Evolutionary conservation across 2,888 invertebrate species (phyloP).

Genomic region (Antheraea assamensis): DNA sequence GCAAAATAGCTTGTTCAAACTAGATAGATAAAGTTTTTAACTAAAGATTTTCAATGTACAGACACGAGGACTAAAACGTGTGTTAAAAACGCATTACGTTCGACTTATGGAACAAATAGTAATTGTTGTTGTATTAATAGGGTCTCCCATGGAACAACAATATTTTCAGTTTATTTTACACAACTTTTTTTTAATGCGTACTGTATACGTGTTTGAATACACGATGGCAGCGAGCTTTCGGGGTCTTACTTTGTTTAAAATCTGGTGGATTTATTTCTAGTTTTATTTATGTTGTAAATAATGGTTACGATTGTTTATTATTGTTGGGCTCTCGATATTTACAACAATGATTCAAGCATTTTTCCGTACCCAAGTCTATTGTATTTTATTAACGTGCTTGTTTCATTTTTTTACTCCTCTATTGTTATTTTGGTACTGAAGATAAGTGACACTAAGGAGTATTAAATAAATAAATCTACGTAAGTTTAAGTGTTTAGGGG

Average conservation of each 20-base stretch:
- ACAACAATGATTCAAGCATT: conserved; percentile 3
- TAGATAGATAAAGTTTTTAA: no score
- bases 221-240: not conserved
- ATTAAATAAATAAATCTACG: not conserved
- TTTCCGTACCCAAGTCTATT: not conserved
- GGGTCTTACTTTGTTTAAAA: not conserved
- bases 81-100: no score
- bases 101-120: no score
- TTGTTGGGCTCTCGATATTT: not conserved
- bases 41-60: no score
- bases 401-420: not conserved
- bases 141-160: no score
- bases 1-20: no score
- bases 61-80: no score
- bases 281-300: not conserved
- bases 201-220: not conserved
- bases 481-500: not conserved
- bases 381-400: not conserved
- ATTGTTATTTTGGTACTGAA: not conserved
- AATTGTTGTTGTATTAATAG: no score
- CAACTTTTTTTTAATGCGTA: not conserved
- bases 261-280: not conserved
- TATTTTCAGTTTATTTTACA: no score
- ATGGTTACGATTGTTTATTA: not conserved
- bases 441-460: not conserved